These are phyloP conservation scores for Limenitis camilla DNA, from an alignment of 2,888 invertebrate genomes.

Conservation along the genomic window DNA sequence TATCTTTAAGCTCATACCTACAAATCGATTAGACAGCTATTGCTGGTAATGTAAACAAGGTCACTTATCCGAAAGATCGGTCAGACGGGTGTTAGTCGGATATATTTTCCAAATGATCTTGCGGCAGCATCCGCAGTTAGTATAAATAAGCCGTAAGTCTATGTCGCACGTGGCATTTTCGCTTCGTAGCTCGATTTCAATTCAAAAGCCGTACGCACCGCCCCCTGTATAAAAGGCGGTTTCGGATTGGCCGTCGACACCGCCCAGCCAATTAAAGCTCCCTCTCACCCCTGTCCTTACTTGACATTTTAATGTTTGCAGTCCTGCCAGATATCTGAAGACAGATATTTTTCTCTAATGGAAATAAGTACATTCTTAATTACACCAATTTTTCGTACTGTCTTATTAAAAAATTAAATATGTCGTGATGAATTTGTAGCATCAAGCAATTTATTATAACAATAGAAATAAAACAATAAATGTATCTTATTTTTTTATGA, in stretches of 20 bases:
- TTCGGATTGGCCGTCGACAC: slow-evolving; percentile 53
- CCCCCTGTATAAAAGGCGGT: slow-evolving; percentile 41
- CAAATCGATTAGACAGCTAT: slow-evolving; percentile 17
- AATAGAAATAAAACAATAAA: too few species aligned
- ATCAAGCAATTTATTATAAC: too few species aligned
- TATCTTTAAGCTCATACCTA: slow-evolving; percentile 1
- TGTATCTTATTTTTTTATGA: too few species aligned
- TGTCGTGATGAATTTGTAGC: too few species aligned
- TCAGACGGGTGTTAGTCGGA: slow-evolving; percentile 23
- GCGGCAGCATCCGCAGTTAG: slow-evolving; percentile 26
- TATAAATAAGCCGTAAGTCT: slow-evolving; percentile 33
- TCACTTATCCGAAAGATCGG: slow-evolving; percentile 21
- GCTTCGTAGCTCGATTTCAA: slow-evolving; percentile 61
- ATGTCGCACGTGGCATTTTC: slow-evolving; percentile 51
- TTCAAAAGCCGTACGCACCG: slow-evolving; percentile 53
- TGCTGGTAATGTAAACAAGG: slow-evolving; percentile 24
- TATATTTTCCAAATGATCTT: slow-evolving; percentile 27
- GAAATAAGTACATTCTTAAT: too few species aligned
- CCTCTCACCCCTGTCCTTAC: slow-evolving; percentile 50
- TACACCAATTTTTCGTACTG: too few species aligned
- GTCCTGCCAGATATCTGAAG: slow-evolving; percentile 32
- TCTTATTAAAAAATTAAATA: too few species aligned
- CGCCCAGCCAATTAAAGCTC: slow-evolving; percentile 67
- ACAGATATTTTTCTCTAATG: slow-evolving; percentile 1
- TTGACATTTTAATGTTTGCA: slow-evolving; percentile 71